These are phyloP conservation scores for Glyphotaelius pellucidus DNA, from an alignment of 2,888 invertebrate species.

Conservation along the genomic window DNA sequence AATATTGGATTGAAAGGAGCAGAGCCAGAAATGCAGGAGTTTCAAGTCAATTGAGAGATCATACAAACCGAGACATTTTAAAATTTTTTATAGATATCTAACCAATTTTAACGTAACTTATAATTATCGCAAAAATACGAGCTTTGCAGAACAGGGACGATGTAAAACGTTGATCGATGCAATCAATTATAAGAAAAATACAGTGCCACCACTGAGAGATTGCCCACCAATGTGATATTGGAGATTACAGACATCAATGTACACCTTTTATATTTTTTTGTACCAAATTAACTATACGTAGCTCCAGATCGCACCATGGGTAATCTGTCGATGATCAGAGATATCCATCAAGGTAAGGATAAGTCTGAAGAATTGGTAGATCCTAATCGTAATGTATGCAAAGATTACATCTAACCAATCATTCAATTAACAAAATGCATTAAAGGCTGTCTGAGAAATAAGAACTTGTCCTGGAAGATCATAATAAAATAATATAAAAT, in stretches of 20 bases:
- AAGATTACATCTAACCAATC: not conserved
- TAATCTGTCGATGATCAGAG: too few relatives aligned
- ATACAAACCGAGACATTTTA: not conserved
- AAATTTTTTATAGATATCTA: not conserved
- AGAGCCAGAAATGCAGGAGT: not conserved
- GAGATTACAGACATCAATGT: not conserved
- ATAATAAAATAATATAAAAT: too few relatives aligned
- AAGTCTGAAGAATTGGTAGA: not conserved
- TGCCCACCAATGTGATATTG: not conserved
- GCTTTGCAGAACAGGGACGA: not conserved
- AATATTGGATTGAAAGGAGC: not conserved
- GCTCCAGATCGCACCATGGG: too few relatives aligned
- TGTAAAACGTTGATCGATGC: not conserved
- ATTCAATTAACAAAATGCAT: not conserved
- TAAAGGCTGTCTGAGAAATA: not conserved
- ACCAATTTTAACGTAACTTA: not conserved
- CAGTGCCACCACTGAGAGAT: not conserved
- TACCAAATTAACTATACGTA: too few relatives aligned
- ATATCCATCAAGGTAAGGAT: not conserved
- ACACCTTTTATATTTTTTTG: too few relatives aligned
- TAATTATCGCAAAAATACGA: not conserved
- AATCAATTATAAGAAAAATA: not conserved
- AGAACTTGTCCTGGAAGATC: too few relatives aligned
- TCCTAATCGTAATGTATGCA: not conserved
- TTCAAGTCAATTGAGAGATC: not conserved